Percentiles rank a stretch among this genome's conserved stretches.
Conservation (phyloP, 2,888 invertebrate species). For the Caenorhabditis angaria region DNA sequence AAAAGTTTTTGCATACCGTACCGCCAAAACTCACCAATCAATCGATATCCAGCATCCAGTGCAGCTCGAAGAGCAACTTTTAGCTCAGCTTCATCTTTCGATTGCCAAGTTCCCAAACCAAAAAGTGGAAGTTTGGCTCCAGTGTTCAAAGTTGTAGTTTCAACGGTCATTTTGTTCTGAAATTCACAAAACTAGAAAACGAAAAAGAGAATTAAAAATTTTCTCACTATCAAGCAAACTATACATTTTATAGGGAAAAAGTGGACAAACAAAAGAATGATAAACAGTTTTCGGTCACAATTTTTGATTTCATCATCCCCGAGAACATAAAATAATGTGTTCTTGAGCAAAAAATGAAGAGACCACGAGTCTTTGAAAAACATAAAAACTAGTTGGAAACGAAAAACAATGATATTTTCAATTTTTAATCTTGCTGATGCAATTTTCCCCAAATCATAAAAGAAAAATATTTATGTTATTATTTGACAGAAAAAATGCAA, state of each 20-base stretch:
- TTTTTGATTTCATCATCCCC: no score
- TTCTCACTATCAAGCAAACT: neutral
- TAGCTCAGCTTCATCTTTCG: constrained; percentile 52
- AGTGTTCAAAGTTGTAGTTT: constrained; percentile 42
- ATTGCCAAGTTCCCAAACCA: constrained; percentile 66
- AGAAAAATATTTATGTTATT: no score
- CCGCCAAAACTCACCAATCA: constrained; percentile 76
- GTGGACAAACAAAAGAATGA: constrained; percentile 29
- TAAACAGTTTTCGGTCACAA: constrained; percentile 32
- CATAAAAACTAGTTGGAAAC: no score
- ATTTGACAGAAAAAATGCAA: no score
- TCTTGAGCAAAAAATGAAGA: no score
- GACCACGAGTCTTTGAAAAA: no score
- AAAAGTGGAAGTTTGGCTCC: constrained; percentile 63
- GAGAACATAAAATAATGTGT: no score
- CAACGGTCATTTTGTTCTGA: constrained; percentile 23
- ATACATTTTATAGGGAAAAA: neutral
- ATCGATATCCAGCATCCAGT: constrained; percentile 69
- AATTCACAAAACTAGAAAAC: constrained; percentile 1
- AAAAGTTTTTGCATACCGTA: neutral
- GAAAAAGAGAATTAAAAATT: neutral
- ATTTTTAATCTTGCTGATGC: no score
- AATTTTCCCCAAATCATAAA: no score
- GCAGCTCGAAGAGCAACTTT: constrained; percentile 60
- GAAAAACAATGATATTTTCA: no score